These are phyloP conservation scores for Geococcyx californianus DNA, from an alignment of 2,113 vertebrate species.

Conservation along the genomic window DNA sequence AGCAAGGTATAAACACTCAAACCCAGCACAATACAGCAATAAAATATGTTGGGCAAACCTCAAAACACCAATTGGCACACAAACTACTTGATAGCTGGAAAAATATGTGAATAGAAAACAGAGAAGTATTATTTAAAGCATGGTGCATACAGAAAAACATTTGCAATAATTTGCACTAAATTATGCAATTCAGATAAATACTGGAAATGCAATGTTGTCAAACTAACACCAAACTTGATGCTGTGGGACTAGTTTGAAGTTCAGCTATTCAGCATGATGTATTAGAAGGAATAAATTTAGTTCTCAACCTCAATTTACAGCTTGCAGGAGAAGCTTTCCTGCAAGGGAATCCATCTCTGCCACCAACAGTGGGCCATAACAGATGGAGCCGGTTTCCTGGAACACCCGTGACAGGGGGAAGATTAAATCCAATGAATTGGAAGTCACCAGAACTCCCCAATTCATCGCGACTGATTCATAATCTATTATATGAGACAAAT, in stretches of 20 bases:
- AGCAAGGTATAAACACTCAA: not conserved
- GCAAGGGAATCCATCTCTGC: slow-evolving; percentile 21
- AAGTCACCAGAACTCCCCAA: slow-evolving; percentile 22
- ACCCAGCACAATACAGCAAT: not conserved
- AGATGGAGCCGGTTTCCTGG: not conserved
- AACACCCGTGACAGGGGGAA: slow-evolving; percentile 41
- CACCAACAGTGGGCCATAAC: slow-evolving; percentile 7
- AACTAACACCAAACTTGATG: slow-evolving; percentile 9
- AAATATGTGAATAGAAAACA: not conserved
- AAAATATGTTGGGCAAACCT: not conserved
- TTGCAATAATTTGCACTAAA: slow-evolving; percentile 19
- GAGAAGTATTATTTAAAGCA: not conserved
- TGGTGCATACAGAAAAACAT: not conserved
- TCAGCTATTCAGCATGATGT: not conserved
- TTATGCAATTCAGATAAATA: slow-evolving; percentile 9
- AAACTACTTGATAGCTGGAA: not conserved
- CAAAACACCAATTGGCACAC: not conserved
- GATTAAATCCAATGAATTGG: slow-evolving; percentile 54
- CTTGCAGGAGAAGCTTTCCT: slow-evolving; percentile 5
- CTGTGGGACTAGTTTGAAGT: slow-evolving; percentile 10
- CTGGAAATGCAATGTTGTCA: not conserved
- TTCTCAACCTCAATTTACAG: slow-evolving; percentile 51
- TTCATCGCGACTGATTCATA: slow-evolving; percentile 22
- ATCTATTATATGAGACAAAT: slow-evolving; percentile 41
- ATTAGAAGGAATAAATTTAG: slow-evolving; percentile 48